Percentiles rank a stretch among this genome's conserved stretches.
These are phyloP conservation scores for Percina caprodes DNA, from an alignment of 2,113 vertebrate species.

Conservation along the genomic window DNA sequence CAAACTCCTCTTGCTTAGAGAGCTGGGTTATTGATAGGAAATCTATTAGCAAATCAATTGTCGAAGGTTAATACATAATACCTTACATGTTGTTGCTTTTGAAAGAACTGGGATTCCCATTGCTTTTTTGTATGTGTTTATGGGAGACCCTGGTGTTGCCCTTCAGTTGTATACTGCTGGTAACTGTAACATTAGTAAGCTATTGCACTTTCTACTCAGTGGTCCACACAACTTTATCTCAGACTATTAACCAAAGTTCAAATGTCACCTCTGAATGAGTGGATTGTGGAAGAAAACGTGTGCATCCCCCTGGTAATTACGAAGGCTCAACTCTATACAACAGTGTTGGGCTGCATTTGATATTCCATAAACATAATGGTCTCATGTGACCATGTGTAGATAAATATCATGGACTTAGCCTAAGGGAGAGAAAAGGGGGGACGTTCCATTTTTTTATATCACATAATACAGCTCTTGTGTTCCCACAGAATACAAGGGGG, in stretches of 20 bases:
- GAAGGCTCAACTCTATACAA: conserved; percentile 62
- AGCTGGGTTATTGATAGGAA: conserved; percentile 63
- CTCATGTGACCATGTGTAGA: conserved; percentile 79
- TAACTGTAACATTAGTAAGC: conserved; percentile 47
- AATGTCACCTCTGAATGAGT: conserved; percentile 70
- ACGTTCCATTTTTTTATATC: conserved; percentile 82
- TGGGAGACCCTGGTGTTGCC: conserved; percentile 14
- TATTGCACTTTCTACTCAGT: conserved; percentile 28
- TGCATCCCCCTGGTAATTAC: conserved; percentile 72
- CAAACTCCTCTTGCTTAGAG: conserved; percentile 63
- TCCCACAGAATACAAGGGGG: conserved; percentile 84
- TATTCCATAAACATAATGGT: conserved; percentile 83
- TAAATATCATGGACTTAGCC: conserved; percentile 79
- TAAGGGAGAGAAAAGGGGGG: conserved; percentile 76
- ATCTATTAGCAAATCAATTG: conserved; percentile 70
- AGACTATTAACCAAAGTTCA: conserved; percentile 70
- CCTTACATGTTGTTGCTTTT: conserved; percentile 12
- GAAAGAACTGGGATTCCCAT: conserved; percentile 9
- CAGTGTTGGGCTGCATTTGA: conserved; percentile 67
- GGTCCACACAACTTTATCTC: conserved; percentile 62
- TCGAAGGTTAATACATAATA: conserved; percentile 61
- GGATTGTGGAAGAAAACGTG: conserved; percentile 69
- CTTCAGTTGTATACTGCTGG: conserved; percentile 25
- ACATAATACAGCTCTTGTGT: conserved; percentile 95
- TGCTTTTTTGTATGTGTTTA: conserved; percentile 34